Evolutionary conservation across 1,140 invertebrate genomes (phyloP).

Genomic region (Drosophila seguyi): DNA sequence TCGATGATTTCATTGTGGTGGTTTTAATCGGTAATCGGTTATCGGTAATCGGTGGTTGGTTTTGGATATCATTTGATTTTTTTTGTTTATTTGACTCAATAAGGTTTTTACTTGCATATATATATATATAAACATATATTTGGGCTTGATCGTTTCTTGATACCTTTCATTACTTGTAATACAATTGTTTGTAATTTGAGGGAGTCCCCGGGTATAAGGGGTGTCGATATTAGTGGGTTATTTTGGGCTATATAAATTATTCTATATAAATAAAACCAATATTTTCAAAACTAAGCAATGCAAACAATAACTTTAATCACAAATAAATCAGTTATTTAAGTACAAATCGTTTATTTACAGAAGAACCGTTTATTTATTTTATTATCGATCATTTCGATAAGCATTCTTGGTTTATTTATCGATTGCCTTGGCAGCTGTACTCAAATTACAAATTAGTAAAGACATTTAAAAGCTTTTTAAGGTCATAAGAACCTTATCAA

Average conservation of each 20-base stretch:
- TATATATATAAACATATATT: not conserved
- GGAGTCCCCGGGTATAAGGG: constrained; percentile 6
- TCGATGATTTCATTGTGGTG: constrained; percentile 24
- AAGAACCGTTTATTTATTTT: not conserved
- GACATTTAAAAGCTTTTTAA: not conserved
- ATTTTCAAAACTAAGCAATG: not conserved
- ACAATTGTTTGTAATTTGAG: constrained; percentile 41
- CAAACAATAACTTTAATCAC: too few species aligned
- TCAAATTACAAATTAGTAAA: not conserved
- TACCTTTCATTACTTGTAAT: constrained; percentile 16
- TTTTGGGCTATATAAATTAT: not conserved
- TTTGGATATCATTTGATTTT: constrained; percentile 18
- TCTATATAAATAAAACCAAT: not conserved
- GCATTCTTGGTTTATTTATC: not conserved
- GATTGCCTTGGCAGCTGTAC: not conserved
- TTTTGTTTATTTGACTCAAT: constrained; percentile 2
- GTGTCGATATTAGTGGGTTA: constrained; percentile 16
- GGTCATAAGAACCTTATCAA: not conserved
- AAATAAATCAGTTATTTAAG: not conserved
- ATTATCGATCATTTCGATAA: not conserved
- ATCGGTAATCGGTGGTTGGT: constrained; percentile 13
- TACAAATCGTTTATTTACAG: not conserved
- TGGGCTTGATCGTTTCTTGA: constrained; percentile 26
- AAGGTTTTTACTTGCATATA: constrained; percentile 18
- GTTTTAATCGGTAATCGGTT: constrained; percentile 3